phyloP scores from a whole-genome alignment of 2,888 invertebrate species.

The Torymus texanus region DNA sequence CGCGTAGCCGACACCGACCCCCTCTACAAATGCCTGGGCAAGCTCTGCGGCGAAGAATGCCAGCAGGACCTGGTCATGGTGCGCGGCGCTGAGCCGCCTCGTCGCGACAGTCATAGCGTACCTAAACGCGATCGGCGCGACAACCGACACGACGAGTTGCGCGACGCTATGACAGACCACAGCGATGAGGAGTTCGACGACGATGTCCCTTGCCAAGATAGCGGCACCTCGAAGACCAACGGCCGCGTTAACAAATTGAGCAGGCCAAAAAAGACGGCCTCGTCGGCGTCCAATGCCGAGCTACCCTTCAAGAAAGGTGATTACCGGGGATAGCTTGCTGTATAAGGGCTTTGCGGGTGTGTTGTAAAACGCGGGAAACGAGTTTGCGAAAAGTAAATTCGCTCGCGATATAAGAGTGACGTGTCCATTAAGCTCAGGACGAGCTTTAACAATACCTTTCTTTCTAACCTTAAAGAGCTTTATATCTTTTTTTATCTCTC shows the following conservation, averaged over 20 bases:
- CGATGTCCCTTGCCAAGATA: background rate
- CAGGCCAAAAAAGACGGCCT: no score
- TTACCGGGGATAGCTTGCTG: no score
- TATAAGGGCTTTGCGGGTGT: no score
- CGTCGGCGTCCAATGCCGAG: no score
- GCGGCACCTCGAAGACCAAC: background rate
- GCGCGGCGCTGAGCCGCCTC: no score
- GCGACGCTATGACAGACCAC: constrained; percentile 9
- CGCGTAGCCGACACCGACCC: background rate
- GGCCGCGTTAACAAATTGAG: constrained; percentile 24
- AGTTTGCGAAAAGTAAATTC: no score
- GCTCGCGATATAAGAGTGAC: no score
- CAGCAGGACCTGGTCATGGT: constrained; percentile 32
- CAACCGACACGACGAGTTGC: constrained; percentile 1
- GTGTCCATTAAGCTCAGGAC: no score
- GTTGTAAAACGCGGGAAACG: no score
- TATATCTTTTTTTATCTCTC: background rate
- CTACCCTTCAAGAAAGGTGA: no score
- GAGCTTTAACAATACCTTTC: background rate
- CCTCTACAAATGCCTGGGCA: constrained; percentile 38
- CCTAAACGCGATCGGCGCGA: background rate
- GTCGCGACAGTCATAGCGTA: no score
- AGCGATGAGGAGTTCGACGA: constrained; percentile 36
- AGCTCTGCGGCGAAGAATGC: constrained; percentile 54
- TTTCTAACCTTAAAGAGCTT: background rate